These are phyloP conservation scores for Atta texana DNA, from an alignment of 1,140 invertebrate species.

Conservation along the genomic window DNA sequence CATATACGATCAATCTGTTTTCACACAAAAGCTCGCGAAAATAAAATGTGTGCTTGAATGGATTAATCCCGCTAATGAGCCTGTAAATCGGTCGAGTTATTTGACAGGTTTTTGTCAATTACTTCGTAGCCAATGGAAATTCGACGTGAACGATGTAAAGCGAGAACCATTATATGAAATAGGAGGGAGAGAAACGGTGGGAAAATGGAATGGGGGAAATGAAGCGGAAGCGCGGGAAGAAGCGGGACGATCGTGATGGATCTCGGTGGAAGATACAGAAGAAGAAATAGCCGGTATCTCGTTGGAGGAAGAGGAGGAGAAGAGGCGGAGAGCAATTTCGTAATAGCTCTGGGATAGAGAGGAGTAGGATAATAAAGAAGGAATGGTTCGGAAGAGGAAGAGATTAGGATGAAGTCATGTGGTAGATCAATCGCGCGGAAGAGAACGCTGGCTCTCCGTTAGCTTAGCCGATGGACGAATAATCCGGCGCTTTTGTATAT, in stretches of 20 bases:
- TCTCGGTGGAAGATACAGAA: constrained; percentile 62
- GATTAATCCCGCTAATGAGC: constrained; percentile 4
- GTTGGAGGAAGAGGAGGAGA: not conserved
- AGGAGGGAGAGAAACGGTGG: constrained; percentile 24
- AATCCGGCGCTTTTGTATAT: constrained; percentile 75
- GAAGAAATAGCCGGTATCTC: constrained; percentile 37
- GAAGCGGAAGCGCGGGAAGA: constrained; percentile 35
- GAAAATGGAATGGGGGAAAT: constrained; percentile 39
- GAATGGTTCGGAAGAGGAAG: constrained; percentile 52
- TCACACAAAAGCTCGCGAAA: constrained; percentile 8
- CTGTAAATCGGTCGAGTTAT: constrained; percentile 51
- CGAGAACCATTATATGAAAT: constrained; percentile 31
- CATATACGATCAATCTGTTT: constrained; percentile 50
- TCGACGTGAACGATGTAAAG: constrained; percentile 67
- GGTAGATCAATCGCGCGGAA: constrained; percentile 68
- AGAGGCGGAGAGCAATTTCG: constrained; percentile 31
- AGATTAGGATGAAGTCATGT: constrained; percentile 62
- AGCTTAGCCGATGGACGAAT: constrained; percentile 77
- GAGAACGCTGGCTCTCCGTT: constrained; percentile 71
- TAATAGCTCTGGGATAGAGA: constrained; percentile 38
- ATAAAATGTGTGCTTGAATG: constrained; percentile 23
- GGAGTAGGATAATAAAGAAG: constrained; percentile 48
- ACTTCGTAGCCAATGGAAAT: constrained; percentile 76
- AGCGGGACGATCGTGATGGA: constrained; percentile 59
- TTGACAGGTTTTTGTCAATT: constrained; percentile 81